Conservation (phyloP, 1,140 invertebrate genomes). For the Helicoverpa zea region DNA sequence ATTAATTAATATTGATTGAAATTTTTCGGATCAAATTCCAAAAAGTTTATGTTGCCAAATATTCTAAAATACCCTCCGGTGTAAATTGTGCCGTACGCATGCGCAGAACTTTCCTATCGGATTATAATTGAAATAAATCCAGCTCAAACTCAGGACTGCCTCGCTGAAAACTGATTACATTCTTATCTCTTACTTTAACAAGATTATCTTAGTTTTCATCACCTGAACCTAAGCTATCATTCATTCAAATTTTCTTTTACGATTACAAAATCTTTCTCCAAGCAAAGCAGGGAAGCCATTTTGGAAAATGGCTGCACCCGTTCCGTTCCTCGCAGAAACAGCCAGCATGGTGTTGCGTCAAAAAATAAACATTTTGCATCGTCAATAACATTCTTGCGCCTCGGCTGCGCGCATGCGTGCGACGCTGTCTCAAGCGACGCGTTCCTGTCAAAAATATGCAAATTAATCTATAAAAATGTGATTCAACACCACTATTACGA, state of each 20-base stretch:
- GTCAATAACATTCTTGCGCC: slow-evolving; percentile 80
- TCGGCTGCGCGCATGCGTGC: slow-evolving; percentile 74
- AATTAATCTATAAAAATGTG: slow-evolving; percentile 85
- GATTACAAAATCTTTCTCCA: slow-evolving; percentile 21
- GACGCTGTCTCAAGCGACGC: slow-evolving; percentile 54
- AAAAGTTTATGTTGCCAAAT: too few species aligned
- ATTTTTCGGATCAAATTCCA: too few species aligned
- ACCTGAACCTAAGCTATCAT: slow-evolving; percentile 7
- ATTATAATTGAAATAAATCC: slow-evolving; percentile 85
- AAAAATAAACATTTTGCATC: slow-evolving; percentile 86
- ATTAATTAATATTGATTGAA: too few species aligned
- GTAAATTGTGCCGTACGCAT: slow-evolving; percentile 74
- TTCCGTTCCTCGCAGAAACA: slow-evolving; percentile 60
- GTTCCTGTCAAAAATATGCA: slow-evolving; percentile 84
- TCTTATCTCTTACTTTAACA: slow-evolving; percentile 63
- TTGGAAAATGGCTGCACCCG: slow-evolving; percentile 50
- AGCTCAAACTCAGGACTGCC: slow-evolving; percentile 68
- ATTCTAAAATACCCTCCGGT: slow-evolving; percentile 59
- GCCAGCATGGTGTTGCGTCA: slow-evolving; percentile 74
- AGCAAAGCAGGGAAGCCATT: slow-evolving; percentile 21
- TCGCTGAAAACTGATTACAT: slow-evolving; percentile 67
- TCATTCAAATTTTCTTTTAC: slow-evolving; percentile 25
- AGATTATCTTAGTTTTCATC: slow-evolving; percentile 45
- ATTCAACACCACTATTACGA: slow-evolving; percentile 74
- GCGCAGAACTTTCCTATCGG: slow-evolving; percentile 68